Evolutionary conservation across 2,888 invertebrate genomes (phyloP).

Genomic region (Phortica magna): DNA sequence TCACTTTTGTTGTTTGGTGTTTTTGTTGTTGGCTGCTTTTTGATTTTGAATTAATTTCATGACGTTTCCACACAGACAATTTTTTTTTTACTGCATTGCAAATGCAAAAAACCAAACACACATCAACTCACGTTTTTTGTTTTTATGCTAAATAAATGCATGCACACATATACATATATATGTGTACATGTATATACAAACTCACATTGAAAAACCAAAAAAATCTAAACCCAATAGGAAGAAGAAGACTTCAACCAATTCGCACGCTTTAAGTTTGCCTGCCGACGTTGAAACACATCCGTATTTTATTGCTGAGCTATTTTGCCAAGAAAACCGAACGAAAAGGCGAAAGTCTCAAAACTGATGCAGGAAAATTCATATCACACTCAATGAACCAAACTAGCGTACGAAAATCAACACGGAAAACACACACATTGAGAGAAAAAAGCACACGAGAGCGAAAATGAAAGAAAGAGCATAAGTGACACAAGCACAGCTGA

Average conservation of each 20-base stretch:
- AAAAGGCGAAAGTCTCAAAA: conserved; percentile 73
- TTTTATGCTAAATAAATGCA: background rate
- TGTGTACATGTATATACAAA: conserved; percentile 35
- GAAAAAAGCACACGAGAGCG: conserved; percentile 18
- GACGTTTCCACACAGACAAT: conserved; percentile 24
- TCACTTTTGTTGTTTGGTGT: conserved; percentile 34
- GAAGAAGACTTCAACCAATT: background rate
- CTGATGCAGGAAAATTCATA: conserved; percentile 65
- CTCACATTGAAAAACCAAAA: conserved; percentile 43
- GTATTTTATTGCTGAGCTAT: conserved; percentile 8
- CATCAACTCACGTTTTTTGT: background rate
- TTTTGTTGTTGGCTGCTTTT: conserved; percentile 42
- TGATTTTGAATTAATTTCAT: conserved; percentile 36
- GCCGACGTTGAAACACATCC: background rate
- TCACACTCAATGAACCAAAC: conserved; percentile 51
- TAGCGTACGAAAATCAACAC: conserved; percentile 24
- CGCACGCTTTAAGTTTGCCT: conserved; percentile 1
- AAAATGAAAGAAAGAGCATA: conserved; percentile 40
- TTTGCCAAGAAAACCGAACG: conserved; percentile 61
- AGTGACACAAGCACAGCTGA: conserved; percentile 46
- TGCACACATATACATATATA: conserved; percentile 7
- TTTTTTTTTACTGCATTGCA: conserved; percentile 29
- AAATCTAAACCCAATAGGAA: background rate
- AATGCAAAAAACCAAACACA: conserved; percentile 44
- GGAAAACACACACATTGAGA: background rate